phyloP scores from a whole-genome alignment of 92 coral and sea anemone genomes.

The Virgularia gustaviana region DNA sequence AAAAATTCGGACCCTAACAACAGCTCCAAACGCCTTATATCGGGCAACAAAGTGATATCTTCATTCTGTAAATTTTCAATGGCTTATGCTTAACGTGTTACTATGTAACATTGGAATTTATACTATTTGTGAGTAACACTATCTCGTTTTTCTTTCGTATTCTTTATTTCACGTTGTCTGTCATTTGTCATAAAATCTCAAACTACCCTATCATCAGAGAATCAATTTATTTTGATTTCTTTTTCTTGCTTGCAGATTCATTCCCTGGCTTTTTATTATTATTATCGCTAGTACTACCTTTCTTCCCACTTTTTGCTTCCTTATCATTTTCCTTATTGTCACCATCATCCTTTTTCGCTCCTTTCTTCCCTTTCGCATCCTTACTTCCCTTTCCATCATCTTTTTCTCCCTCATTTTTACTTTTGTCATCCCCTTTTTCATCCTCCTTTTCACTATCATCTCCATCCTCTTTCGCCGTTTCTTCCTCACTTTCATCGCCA shows the following conservation, averaged over 20 bases:
- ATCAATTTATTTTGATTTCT: neutral
- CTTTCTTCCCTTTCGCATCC: neutral
- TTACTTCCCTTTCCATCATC: neutral
- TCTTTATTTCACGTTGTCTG: neutral
- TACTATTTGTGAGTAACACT: neutral
- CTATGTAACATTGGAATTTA: too few relatives aligned
- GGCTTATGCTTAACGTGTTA: neutral
- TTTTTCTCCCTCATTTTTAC: neutral
- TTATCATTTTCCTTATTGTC: too few relatives aligned
- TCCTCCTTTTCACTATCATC: neutral
- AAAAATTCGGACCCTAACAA: neutral
- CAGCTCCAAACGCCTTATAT: too few relatives aligned
- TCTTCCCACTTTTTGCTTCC: neutral
- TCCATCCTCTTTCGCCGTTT: neutral
- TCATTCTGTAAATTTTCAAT: too few relatives aligned
- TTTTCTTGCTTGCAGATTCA: neutral
- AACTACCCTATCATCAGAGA: too few relatives aligned
- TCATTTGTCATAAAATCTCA: too few relatives aligned
- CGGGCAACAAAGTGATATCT: too few relatives aligned
- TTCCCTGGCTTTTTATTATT: neutral
- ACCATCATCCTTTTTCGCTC: neutral
- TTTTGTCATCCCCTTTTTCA: neutral
- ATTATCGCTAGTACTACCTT: neutral
- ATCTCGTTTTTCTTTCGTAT: neutral
- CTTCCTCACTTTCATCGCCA: conserved; percentile 5